Base-by-base conservation (phyloP, 2,113 vertebrate species). In the Dipodomys stephensi region DNA sequence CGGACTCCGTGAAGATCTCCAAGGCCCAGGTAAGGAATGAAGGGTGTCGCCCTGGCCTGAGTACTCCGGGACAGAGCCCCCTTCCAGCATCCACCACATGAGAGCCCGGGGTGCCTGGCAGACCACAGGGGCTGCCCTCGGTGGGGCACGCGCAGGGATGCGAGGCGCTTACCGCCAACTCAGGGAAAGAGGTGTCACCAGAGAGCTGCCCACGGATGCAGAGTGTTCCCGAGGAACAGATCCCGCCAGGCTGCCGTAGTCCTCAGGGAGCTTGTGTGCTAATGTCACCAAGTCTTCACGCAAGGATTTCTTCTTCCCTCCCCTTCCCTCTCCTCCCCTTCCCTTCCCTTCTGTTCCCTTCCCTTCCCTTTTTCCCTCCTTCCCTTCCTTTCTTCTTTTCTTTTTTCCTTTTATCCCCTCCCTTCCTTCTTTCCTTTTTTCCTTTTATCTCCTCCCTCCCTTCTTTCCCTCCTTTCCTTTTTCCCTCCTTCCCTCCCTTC, bases 1-100 rank as follows among this genome's bases (percentile, higher is more conserved):
- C 97, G 4, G 98, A 98, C 0, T 90, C 97, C 2, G 98, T 98
- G 93, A 98, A 93, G 0, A 97, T 99, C 4, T 99, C 99, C 49
- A 97, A 94, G 49, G 96, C 97, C 62, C 99, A 99, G 98, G 99
- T 99, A 97, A 82, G 1, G 22, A 19, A 23, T 0, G 68, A 11
- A 57, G 30, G 5, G 82, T 19, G 1, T 23, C 5, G 4, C 20
- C 2, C 1, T 30, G 73, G 69, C 19, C 7, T 0, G 1, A 5
- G 1, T 4, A 2, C 35, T 1, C 57, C 1, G 11, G 6, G 4
- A 12, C 71, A 30, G 30, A 44, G 32, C 71, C 27, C 13, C 0
- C 23, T 9, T 44, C 6, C 11, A 1, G 28, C 2, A 11, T 19
- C 12, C 15, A 19, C 71, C 16, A 2, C 3, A 19, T 7, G 1